Conservation (phyloP, 2,797 vertebrate genomes). For the Schizothorax lantsangensis region DNA sequence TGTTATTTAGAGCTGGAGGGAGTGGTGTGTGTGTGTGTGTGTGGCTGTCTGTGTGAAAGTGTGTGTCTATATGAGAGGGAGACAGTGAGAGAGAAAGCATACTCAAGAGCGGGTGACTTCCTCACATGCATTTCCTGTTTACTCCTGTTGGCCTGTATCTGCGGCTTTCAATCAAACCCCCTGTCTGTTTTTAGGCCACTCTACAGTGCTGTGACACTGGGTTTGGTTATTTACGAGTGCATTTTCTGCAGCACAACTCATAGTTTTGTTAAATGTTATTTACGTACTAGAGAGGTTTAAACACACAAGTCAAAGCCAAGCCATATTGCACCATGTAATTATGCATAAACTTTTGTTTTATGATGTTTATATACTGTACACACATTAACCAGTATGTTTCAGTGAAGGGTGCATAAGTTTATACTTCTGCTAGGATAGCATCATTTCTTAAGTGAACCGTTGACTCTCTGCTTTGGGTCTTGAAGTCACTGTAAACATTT, state of each 20-base stretch:
- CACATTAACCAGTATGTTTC: constrained; percentile 34
- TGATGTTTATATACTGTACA: constrained; percentile 34
- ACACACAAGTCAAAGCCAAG: constrained; percentile 32
- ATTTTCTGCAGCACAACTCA: constrained; percentile 11
- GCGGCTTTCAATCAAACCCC: not conserved
- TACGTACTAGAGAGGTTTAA: constrained; percentile 27
- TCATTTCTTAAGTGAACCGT: not conserved
- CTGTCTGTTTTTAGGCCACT: not conserved
- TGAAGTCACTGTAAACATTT: not conserved
- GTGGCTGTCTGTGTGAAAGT: constrained; percentile 32
- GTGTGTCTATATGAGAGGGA: constrained; percentile 23
- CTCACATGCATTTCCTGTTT: constrained; percentile 21
- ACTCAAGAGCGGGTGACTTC: constrained; percentile 6
- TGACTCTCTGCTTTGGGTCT: not conserved
- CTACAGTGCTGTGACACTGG: not conserved
- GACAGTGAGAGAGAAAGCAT: constrained; percentile 24
- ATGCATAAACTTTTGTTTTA: constrained; percentile 42
- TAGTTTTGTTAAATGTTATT: constrained; percentile 43
- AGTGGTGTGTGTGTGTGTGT: constrained; percentile 35
- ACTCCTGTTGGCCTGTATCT: constrained; percentile 5
- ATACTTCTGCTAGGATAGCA: not conserved
- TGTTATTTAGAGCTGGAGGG: constrained; percentile 43
- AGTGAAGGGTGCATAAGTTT: constrained; percentile 6
- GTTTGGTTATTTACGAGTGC: constrained; percentile 6
- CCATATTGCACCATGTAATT: constrained; percentile 45